phyloP scores from a whole-genome alignment of 1,140 invertebrate genomes.

The Drosophila lacteicornis region DNA sequence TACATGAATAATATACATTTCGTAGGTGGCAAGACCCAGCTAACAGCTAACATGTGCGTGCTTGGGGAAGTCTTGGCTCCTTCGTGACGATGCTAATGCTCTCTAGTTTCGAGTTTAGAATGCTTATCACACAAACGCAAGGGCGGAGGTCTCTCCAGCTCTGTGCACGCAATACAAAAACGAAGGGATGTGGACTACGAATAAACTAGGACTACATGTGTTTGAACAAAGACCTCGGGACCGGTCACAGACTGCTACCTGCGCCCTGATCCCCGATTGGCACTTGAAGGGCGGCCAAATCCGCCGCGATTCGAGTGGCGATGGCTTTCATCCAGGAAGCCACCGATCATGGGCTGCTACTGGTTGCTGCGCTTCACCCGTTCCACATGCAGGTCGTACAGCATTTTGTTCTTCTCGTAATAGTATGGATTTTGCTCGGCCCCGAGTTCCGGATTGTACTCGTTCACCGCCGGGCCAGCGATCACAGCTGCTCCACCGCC shows the following conservation, averaged over 20 bases:
- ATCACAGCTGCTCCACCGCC: slow-evolving; percentile 22
- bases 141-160: slow-evolving; percentile 1
- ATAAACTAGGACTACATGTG: slow-evolving; percentile 17
- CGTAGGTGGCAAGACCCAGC: neutral
- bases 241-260: neutral
- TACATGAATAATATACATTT: slow-evolving; percentile 13
- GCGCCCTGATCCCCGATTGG: slow-evolving; percentile 26
- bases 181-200: neutral
- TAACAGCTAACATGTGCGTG: slow-evolving; percentile 23
- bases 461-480: slow-evolving; percentile 19
- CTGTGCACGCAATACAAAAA: slow-evolving; percentile 5
- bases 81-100: slow-evolving; percentile 26
- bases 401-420: slow-evolving; percentile 80
- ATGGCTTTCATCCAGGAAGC: neutral
- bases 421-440: slow-evolving; percentile 80
- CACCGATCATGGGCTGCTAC: slow-evolving; percentile 14
- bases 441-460: slow-evolving; percentile 76
- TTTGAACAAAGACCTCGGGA: neutral
- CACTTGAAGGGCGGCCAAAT: slow-evolving; percentile 18
- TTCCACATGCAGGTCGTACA: slow-evolving; percentile 80
- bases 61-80: slow-evolving; percentile 14
- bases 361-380: slow-evolving; percentile 69
- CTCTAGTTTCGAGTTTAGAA: slow-evolving; percentile 18
- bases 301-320: slow-evolving; percentile 6
- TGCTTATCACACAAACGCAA: slow-evolving; percentile 40